These are phyloP conservation scores for Neopipo cinnamomea DNA, from an alignment of 2,113 vertebrate species.

Conservation along the genomic window DNA sequence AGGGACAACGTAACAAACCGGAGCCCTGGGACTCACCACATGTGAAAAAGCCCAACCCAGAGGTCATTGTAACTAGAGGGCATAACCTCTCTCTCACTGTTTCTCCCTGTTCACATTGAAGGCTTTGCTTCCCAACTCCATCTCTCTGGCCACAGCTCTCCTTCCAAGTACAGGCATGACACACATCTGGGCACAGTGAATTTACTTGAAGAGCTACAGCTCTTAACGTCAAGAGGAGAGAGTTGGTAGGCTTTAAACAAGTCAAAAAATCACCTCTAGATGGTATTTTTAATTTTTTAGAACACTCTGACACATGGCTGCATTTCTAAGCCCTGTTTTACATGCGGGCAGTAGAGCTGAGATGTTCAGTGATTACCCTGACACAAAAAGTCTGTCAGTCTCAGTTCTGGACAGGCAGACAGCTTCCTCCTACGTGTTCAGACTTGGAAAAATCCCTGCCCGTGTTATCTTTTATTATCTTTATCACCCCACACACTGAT, in stretches of 20 bases:
- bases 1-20: background rate
- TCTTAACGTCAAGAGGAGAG: background rate
- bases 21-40: background rate
- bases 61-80: background rate
- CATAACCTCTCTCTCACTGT: background rate
- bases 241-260: background rate
- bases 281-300: background rate
- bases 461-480: background rate
- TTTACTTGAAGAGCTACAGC: background rate
- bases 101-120: fast-evolving
- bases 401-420: background rate
- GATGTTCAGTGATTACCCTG: background rate
- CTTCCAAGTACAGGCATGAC: background rate
- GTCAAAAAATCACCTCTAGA: background rate
- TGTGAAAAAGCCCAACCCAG: background rate
- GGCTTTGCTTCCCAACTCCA: background rate
- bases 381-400: background rate
- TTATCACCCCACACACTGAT: background rate
- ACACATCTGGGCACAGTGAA: background rate
- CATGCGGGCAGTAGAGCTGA: background rate
- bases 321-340: background rate
- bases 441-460: background rate
- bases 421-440: background rate
- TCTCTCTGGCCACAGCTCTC: background rate
- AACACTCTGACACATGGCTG: background rate